Base-by-base conservation (phyloP, 2,888 invertebrate species). In the Chaitophorus viminalis region DNA sequence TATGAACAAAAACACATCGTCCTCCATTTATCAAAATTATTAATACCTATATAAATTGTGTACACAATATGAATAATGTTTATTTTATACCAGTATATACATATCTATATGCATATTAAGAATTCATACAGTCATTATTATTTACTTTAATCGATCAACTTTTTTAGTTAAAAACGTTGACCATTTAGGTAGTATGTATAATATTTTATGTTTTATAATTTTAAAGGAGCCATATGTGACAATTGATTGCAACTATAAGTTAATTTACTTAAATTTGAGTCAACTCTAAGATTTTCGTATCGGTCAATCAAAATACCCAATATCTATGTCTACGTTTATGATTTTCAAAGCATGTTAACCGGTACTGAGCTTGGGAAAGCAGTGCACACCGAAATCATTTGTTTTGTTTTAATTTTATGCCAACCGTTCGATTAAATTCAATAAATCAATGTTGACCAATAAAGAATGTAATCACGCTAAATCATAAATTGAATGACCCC, bases 381-480 rank as follows among this genome's bases (percentile, higher is more conserved):
- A 33, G 6, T 18, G 52, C n/a, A 21, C n/a, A 83, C 83, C 60
- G 60, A 60, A 75, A 31, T 36, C 72, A 54, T 86, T 86, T 72
- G 54, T 70, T 68, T 78, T 78, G 70, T 78, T 79, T 72, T 33
- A 83, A 83, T 75, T 75, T 70, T 33, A 78, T 72, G 79, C 72
- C 86, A 74, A 87, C 70, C 33, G 39, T 78, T 60, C 39, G 39
- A 39, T 65, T 9, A 72, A 39, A 46, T 9, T 4, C 36, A 18
- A 87, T 87, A 87, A 87, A 87, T 87, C 86, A 87, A 78, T 17
- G 18, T 25, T 46, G 78, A 78, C 78, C 78, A 31, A 25, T 74
- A 74, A 54, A 31, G 29, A 17, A 46, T 70, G 70, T 86, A 70
- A 72, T 54, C 54, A 72, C 72, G 60, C 78, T 18, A 25, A 72